Percentiles rank a stretch among this genome's conserved stretches.
These are phyloP conservation scores for Caenorhabditis inopinata DNA, from an alignment of 1,140 invertebrate species.

Conservation along the genomic window DNA sequence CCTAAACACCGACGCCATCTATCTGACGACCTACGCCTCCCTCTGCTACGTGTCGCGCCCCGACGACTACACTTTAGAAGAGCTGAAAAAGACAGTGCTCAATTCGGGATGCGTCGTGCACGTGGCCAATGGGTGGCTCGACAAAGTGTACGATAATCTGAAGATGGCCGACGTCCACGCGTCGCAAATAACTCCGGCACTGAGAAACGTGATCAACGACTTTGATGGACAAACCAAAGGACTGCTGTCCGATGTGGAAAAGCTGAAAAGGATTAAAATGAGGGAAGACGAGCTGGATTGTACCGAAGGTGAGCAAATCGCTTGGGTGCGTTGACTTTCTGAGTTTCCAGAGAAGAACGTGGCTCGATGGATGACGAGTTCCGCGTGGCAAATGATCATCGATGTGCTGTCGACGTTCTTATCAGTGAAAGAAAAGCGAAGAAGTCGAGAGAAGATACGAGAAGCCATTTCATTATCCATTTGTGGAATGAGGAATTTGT, in stretches of 20 bases:
- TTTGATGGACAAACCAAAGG: not conserved
- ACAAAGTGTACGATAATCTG: slow-evolving; percentile 35
- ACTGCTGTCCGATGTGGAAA: slow-evolving; percentile 15
- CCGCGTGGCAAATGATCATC: slow-evolving; percentile 37
- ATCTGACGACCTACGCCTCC: slow-evolving; percentile 37
- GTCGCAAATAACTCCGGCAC: not conserved
- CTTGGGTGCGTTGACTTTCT: not conserved
- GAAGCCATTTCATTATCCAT: slow-evolving; percentile 37
- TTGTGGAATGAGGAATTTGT: slow-evolving; percentile 25
- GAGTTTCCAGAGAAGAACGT: slow-evolving; percentile 27
- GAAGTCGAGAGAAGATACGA: slow-evolving; percentile 26
- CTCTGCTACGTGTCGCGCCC: not conserved
- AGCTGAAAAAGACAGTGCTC: slow-evolving; percentile 33
- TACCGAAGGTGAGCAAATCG: not conserved
- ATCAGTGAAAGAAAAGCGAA: slow-evolving; percentile 4
- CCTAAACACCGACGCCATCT: slow-evolving; percentile 43
- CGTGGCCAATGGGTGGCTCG: slow-evolving; percentile 38
- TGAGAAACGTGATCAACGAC: slow-evolving; percentile 12
- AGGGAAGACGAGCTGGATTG: not conserved
- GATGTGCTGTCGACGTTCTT: slow-evolving; percentile 38
- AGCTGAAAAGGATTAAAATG: not conserved
- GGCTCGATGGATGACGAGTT: slow-evolving; percentile 39
- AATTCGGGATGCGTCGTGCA: slow-evolving; percentile 37
- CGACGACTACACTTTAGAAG: not conserved
- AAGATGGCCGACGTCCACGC: not conserved